These are phyloP conservation scores for Centropyge bicolor DNA, from an alignment of 2,797 vertebrate species.

Conservation along the genomic window DNA sequence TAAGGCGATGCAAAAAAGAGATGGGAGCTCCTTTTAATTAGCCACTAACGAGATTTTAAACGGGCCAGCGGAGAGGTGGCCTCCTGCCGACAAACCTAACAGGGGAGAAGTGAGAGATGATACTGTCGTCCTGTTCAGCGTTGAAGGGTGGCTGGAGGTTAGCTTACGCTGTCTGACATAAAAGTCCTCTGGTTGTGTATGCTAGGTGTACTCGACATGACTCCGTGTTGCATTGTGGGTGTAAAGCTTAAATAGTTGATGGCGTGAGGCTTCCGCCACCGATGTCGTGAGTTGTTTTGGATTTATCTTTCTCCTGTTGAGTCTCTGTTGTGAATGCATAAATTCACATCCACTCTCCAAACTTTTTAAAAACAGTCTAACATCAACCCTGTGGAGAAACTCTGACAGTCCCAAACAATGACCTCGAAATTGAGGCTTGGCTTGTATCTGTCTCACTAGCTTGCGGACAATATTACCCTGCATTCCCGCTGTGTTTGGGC, in stretches of 20 bases:
- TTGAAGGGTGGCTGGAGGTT: conserved; percentile 67
- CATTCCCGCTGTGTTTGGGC: conserved; percentile 46
- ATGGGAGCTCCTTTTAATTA: conserved; percentile 85
- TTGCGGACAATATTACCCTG: conserved; percentile 22
- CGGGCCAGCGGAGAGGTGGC: conserved; percentile 82
- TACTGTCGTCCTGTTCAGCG: conserved; percentile 50
- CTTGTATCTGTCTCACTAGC: conserved; percentile 12
- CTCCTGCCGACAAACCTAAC: conserved; percentile 77
- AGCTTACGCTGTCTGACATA: conserved; percentile 46
- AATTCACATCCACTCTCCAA: not conserved
- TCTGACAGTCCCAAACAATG: conserved; percentile 6
- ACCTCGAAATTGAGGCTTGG: conserved; percentile 20
- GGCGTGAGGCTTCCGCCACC: not conserved
- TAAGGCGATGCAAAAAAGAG: conserved; percentile 82
- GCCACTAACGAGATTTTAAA: conserved; percentile 87
- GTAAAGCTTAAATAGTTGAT: conserved; percentile 6
- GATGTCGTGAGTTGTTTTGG: not conserved
- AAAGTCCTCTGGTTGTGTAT: conserved; percentile 23
- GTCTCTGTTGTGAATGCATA: conserved; percentile 23
- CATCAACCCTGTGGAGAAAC: conserved; percentile 17
- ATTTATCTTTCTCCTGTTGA: conserved; percentile 14
- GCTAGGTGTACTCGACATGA: not conserved
- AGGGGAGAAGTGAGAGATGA: conserved; percentile 68
- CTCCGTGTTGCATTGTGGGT: not conserved
- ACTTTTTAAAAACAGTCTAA: conserved; percentile 15